Base-by-base conservation (phyloP, 2,797 vertebrate species). In the Anguilla megastoma region DNA sequence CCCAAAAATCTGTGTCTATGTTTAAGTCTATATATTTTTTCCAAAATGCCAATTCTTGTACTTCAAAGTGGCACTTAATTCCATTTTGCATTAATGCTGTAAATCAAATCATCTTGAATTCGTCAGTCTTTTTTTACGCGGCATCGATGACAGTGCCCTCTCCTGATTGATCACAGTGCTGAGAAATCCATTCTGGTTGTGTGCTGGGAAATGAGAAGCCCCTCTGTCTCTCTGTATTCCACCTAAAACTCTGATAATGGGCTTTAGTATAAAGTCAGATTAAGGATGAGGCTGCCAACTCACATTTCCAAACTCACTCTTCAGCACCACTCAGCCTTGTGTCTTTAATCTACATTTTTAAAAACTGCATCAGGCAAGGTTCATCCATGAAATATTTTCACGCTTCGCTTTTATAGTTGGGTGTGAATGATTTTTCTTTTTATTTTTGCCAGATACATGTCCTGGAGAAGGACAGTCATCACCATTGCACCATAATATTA, bases 281-380 rank as follows among this genome's bases (percentile, higher is more conserved):
- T 82, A 82, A 82, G 79, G 79, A 82, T 82, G 79, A 50, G 45
- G 79, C 79, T 82, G 79, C 21, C 79, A 50, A 50, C 50, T 50
- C 79, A 2, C 79, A 82, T 82, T 50, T 82, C 36, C 79, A 82
- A 50, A 50, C 41, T 50, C 79, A 82, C 79, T 50, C 79, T 50
- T 82, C 79, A 82, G 45, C 45, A 50, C 24, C 79, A n/a, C 45
- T 82, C 79, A 82, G 50, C 79, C 79, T 50, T 82, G 74, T 79
- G 36, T 79, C 33, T 79, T 79, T 79, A 79, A 79, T 79, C 79
- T 82, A 82, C 79, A 82, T 82, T 82, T 82, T 82, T 82, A n/a
- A 82, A 41, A 50, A 82, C 79, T 10, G 79, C 45, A 82, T 82
- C 41, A 24, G 45, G 79, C 79, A 24, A 50, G 41, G n/a, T 6